Conservation (phyloP, 2,113 vertebrate genomes). For the Gadus chalcogrammus region DNA sequence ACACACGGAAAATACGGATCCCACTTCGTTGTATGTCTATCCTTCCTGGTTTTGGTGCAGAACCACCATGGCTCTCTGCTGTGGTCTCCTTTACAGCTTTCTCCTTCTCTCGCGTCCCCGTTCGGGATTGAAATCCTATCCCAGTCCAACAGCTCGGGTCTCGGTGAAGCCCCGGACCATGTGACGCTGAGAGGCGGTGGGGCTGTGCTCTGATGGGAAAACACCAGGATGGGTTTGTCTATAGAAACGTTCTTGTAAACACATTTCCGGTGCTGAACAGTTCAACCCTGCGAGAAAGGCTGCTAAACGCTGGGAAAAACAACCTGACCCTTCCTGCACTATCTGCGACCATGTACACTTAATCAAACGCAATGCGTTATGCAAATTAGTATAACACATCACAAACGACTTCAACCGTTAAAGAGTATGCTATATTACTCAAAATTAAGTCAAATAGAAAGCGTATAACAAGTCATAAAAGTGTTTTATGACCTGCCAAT, state of each 20-base stretch:
- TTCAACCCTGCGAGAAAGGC: too few species aligned
- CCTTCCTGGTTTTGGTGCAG: neutral
- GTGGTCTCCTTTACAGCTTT: too few species aligned
- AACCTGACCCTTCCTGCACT: too few species aligned
- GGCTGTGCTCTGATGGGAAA: slow-evolving; percentile 62
- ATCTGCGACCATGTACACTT: too few species aligned
- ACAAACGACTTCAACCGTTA: too few species aligned
- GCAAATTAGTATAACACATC: too few species aligned
- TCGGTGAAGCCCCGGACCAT: slow-evolving; percentile 38
- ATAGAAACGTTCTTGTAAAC: slow-evolving; percentile 52
- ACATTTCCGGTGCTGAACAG: slow-evolving; percentile 53
- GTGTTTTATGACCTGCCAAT: too few species aligned
- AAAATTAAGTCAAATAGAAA: slow-evolving; percentile 18
- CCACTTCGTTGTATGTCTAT: neutral
- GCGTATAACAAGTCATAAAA: slow-evolving; percentile 13
- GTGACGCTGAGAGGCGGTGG: slow-evolving; percentile 52
- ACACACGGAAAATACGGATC: neutral
- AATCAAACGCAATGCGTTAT: too few species aligned
- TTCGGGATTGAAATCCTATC: slow-evolving; percentile 10
- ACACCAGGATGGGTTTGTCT: slow-evolving; percentile 32
- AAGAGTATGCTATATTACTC: too few species aligned
- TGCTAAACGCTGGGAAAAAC: too few species aligned
- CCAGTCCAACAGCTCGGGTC: neutral
- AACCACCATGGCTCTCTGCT: too few species aligned
- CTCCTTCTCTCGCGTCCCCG: slow-evolving; percentile 23